Conservation (phyloP, 2,888 invertebrate species). For the Gryllus longicercus region DNA sequence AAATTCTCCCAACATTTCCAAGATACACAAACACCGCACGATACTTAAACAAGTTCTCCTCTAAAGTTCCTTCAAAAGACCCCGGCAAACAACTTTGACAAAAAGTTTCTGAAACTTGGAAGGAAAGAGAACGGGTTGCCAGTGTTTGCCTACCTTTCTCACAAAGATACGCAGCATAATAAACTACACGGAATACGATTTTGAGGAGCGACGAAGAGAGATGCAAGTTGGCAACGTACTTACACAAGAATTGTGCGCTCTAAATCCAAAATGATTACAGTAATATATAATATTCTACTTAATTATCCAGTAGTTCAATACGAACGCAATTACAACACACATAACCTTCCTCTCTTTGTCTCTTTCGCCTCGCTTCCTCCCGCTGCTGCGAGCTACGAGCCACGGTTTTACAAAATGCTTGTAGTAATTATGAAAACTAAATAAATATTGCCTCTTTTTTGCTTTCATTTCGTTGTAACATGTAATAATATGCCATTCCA, state of each 20-base stretch:
- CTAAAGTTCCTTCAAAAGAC: slow-evolving; percentile 2
- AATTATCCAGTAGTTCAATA: slow-evolving; percentile 4
- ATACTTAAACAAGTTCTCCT: slow-evolving; percentile 9
- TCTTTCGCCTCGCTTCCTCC: background rate
- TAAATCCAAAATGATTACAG: slow-evolving; percentile 6
- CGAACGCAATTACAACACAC: background rate
- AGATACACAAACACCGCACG: slow-evolving; percentile 17
- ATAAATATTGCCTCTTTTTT: slow-evolving; percentile 11
- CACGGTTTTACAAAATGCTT: background rate
- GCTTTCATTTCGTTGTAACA: slow-evolving; percentile 17
- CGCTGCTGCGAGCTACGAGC: background rate
- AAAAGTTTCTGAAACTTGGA: slow-evolving; percentile 6
- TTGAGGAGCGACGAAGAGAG: background rate
- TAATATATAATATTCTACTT: slow-evolving; percentile 10
- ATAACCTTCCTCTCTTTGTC: background rate
- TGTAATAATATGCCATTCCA: slow-evolving; percentile 17
- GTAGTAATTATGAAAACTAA: slow-evolving; percentile 10
- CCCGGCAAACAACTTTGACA: slow-evolving; percentile 2
- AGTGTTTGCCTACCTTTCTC: background rate
- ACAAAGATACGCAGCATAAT: slow-evolving; percentile 8
- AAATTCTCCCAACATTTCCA: slow-evolving; percentile 17
- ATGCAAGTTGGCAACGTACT: background rate
- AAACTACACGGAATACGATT: slow-evolving; percentile 17
- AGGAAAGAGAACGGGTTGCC: slow-evolving; percentile 1
- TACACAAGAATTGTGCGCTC: background rate